phyloP scores from a whole-genome alignment of 2,113 vertebrate genomes.

The Apteryx owenii region DNA sequence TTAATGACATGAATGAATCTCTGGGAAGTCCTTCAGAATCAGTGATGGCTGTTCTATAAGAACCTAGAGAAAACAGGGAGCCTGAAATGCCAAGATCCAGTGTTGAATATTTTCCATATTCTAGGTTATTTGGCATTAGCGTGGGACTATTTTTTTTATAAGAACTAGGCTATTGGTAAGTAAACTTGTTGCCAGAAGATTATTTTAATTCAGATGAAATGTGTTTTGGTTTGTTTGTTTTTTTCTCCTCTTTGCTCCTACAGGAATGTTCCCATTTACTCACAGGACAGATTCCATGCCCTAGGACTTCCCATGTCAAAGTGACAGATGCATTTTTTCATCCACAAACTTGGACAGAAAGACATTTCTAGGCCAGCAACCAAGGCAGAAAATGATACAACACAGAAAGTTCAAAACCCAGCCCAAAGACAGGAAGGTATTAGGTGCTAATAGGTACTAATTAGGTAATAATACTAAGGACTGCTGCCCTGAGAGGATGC shows the following conservation, averaged over 20 bases:
- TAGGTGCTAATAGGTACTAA: background rate
- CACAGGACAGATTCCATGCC: background rate
- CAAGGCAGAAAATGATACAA: background rate
- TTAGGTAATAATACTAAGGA: background rate
- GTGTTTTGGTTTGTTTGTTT: background rate
- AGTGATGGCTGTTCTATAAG: background rate
- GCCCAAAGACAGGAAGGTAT: background rate
- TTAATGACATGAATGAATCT: background rate
- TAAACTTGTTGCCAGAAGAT: background rate
- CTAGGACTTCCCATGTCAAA: background rate
- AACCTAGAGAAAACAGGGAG: background rate
- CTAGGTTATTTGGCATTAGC: rapidly evolving
- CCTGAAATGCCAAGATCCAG: background rate
- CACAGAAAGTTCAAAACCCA: background rate
- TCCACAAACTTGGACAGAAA: background rate
- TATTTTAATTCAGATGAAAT: background rate
- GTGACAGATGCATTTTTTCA: background rate
- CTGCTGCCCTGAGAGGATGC: background rate
- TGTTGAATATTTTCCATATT: background rate
- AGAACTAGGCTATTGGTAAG: background rate
- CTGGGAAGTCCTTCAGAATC: background rate
- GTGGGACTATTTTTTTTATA: background rate
- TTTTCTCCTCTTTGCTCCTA: background rate
- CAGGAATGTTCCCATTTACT: background rate
- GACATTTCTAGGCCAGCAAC: background rate